phyloP scores from a whole-genome alignment of 2,797 vertebrate species.

The Peromyscus melanophrys region DNA sequence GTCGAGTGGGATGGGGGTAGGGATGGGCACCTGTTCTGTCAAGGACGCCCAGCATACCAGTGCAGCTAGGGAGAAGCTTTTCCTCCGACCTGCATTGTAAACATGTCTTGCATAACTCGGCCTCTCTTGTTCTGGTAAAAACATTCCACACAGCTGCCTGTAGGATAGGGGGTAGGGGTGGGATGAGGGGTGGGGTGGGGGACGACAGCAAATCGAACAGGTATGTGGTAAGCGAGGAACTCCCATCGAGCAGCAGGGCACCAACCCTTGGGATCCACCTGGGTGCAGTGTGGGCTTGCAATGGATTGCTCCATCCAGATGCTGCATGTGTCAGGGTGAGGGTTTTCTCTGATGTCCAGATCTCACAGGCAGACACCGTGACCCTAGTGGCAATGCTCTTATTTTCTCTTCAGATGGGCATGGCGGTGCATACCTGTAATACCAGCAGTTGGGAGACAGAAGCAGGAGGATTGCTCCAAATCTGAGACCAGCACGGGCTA shows the following conservation, averaged over 20 bases:
- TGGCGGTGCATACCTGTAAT: background rate
- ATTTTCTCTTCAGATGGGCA: background rate
- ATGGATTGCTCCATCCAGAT: background rate
- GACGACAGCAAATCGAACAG: constrained; percentile 58
- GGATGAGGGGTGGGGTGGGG: background rate
- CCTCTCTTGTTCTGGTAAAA: constrained; percentile 34
- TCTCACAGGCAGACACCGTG: background rate
- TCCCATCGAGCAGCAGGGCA: background rate
- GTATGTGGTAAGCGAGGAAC: constrained; percentile 56
- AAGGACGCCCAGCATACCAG: background rate
- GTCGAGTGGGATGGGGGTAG: background rate
- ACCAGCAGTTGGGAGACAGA: background rate
- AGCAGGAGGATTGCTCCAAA: background rate
- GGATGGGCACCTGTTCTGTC: constrained; percentile 26
- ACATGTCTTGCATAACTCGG: constrained; percentile 69
- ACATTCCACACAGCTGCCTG: constrained; percentile 59
- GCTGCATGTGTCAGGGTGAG: background rate
- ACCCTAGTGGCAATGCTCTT: background rate
- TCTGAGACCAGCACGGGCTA: background rate
- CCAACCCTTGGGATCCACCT: background rate
- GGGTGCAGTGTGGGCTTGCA: background rate
- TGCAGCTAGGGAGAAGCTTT: background rate
- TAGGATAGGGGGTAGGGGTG: background rate
- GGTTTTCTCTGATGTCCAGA: background rate
- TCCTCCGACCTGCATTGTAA: constrained; percentile 19